Evolutionary conservation across 1,140 invertebrate species (phyloP), one percentile per base, ranked within the genome.

Genomic region (Aethina tumida): DNA sequence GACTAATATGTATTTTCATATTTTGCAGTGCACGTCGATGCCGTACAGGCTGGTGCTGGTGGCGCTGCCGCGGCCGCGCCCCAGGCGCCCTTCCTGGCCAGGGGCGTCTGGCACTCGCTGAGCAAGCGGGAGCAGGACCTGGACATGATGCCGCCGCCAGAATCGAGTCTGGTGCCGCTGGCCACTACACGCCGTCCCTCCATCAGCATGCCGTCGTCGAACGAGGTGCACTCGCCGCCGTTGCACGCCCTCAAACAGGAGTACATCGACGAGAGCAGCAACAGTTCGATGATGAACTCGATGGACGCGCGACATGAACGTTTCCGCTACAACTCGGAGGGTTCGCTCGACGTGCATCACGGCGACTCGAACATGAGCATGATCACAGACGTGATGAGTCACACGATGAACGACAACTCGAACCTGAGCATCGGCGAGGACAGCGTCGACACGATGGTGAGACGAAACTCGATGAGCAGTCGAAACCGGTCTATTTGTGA

Each of bases 231-330:
- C 31, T 67, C 65, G 43, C 70, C 66, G 18, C 66, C 43, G 29
- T 49, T 66, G 28, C 63, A 57, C 36, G 12, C 42, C 5, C 58
- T 84, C 12, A 84, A 84, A 54, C 79, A 77, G 22, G 81, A 84
- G 59, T 63, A 75, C 2, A 54, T 75, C 1, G 81, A 84, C 50
- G 81, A 84, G 39, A 75, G 69, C 39, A 80, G 75, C 43, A 75
- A 80, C 33, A 69, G 66, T 38, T 73, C 70, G 27, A 59, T 74
- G 16, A 42, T 65, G 5, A 64, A 65, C 14, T 30, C 52, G 6
- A 43, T 55, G 30, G 51, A 58, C 24, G 15, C 47, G 5, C 47
- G 41, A 19, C 46, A 48, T 18, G 51, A 43, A n/a, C 43, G 56
- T 1, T 59, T 53, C 39, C 39, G 60, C 24, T 49, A 57, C 45